Evolutionary conservation across 1,140 invertebrate genomes (phyloP), one percentile per base, ranked within the genome.

Genomic region (Oryctes rhinoceros): DNA sequence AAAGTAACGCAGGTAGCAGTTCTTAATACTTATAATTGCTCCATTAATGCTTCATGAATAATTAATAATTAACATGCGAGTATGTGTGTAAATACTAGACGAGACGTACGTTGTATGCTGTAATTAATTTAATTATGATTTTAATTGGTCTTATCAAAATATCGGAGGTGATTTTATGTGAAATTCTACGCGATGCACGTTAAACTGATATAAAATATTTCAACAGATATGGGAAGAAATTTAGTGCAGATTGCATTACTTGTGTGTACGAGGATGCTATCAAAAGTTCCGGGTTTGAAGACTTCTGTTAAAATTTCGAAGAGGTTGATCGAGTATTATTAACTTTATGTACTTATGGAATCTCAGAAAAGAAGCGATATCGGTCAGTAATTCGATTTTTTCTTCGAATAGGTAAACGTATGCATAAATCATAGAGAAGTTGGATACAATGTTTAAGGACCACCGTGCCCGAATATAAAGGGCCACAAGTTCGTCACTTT

Each of bases 41-140:
- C 65, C 65, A 71, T 24, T 71, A 71, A 71, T 71, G 35, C 65
- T 35, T 71, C 65, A 71, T 71, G 65, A 71, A 71, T 71, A 71
- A 37, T 71, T 71, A 71, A 71, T 71, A 71, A 71, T 71, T 71
- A 35, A 15, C 9, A 71, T 71, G 24, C 18, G 9, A 71, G 35
- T 37, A 15, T 71, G 20, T 37, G 9, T 30, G 65, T 71, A 37
- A 3, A 24, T 18, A 67, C 18, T 10, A 11, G 13, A 37, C 65
- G 11, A 11, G 13, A 37, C 65, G 11, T 71, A 37, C 20, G 30
- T 71, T 71, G 35, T 30, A 24, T 24, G 53, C 18, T 15, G 24
- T 24, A 71, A 71, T 71, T 71, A 35, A 71, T 35, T 35, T 71
- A 71, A 71, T 71, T 71, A 71, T 13, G 65, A 10, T 71, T 62